These are phyloP conservation scores for Perithous albicinctus DNA, from an alignment of 2,888 invertebrate genomes.

Conservation along the genomic window DNA sequence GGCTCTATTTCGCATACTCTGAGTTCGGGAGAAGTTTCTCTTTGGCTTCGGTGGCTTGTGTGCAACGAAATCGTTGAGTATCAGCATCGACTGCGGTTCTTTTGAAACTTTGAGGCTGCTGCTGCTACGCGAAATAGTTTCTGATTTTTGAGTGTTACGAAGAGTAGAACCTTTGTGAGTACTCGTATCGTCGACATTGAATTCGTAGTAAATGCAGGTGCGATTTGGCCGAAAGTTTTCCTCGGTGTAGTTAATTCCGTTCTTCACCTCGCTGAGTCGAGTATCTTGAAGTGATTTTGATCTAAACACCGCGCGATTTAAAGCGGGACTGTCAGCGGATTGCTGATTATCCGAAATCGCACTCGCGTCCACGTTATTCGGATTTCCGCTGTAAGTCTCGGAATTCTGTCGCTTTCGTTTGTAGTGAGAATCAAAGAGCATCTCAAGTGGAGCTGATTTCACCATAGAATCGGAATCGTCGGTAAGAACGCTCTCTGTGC, in stretches of 20 bases:
- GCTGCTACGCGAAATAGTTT: slow-evolving; percentile 70
- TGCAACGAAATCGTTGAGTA: slow-evolving; percentile 86
- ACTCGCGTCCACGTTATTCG: slow-evolving; percentile 73
- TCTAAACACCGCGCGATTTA: slow-evolving; percentile 80
- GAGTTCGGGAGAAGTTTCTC: slow-evolving; percentile 79
- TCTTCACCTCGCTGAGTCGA: slow-evolving; percentile 73
- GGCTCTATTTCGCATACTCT: slow-evolving; percentile 81
- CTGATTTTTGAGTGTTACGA: slow-evolving; percentile 64
- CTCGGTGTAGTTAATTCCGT: slow-evolving; percentile 71
- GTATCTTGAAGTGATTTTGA: slow-evolving; percentile 85
- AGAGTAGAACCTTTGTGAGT: slow-evolving; percentile 62
- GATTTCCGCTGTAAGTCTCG: slow-evolving; percentile 83
- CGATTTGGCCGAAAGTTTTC: slow-evolving; percentile 70
- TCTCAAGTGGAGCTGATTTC: slow-evolving; percentile 92
- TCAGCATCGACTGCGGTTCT: slow-evolving; percentile 79
- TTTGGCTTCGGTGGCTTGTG: slow-evolving; percentile 91
- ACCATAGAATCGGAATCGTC: slow-evolving; percentile 91
- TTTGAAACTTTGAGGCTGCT: slow-evolving; percentile 73
- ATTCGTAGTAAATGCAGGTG: slow-evolving; percentile 78
- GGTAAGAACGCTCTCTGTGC: slow-evolving; percentile 92
- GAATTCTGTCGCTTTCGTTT: slow-evolving; percentile 83
- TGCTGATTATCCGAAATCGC: slow-evolving; percentile 58
- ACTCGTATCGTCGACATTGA: slow-evolving; percentile 75
- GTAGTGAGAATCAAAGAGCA: slow-evolving; percentile 87
- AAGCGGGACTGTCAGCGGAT: slow-evolving; percentile 14